These are phyloP conservation scores for Globodera ellingtonae DNA, from an alignment of 1,140 invertebrate species.

Conservation along the genomic window DNA sequence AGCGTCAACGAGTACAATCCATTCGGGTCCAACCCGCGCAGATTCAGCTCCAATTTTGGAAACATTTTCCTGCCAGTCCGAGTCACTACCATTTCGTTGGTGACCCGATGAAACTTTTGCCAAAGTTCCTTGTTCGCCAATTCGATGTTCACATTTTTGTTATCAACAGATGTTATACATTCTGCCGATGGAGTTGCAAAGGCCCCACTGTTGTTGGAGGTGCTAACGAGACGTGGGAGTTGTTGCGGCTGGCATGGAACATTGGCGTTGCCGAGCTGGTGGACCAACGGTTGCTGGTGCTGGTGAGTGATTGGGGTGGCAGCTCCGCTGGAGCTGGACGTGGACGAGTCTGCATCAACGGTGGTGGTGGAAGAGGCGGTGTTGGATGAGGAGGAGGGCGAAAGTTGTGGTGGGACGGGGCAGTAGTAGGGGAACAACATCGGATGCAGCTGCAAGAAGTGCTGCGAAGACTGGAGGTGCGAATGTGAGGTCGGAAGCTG, in stretches of 20 bases:
- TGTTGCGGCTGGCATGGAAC: constrained; percentile 6
- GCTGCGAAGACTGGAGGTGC: background rate
- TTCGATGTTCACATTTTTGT: constrained; percentile 13
- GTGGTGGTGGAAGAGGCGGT: background rate
- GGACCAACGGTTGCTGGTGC: constrained; percentile 3
- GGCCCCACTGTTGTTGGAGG: background rate
- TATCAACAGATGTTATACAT: background rate
- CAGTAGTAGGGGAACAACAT: background rate
- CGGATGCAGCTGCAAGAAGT: background rate
- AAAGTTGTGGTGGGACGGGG: background rate
- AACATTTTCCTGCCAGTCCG: constrained; percentile 46
- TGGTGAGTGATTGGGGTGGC: background rate
- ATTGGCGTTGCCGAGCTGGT: constrained; percentile 1
- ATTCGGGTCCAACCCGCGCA: constrained; percentile 39
- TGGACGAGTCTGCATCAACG: constrained; percentile 11
- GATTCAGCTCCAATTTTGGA: constrained; percentile 38
- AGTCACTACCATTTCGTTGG: constrained; percentile 42
- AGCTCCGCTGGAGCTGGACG: background rate
- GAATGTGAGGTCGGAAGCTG: background rate
- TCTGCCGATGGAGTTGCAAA: background rate
- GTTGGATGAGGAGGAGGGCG: constrained; percentile 5
- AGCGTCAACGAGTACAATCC: constrained; percentile 32
- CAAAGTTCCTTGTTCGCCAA: constrained; percentile 36
- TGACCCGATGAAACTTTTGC: constrained; percentile 37
- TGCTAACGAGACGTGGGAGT: background rate